These are phyloP conservation scores for Drosophila basisetae DNA, from an alignment of 2,888 invertebrate species.

Conservation along the genomic window DNA sequence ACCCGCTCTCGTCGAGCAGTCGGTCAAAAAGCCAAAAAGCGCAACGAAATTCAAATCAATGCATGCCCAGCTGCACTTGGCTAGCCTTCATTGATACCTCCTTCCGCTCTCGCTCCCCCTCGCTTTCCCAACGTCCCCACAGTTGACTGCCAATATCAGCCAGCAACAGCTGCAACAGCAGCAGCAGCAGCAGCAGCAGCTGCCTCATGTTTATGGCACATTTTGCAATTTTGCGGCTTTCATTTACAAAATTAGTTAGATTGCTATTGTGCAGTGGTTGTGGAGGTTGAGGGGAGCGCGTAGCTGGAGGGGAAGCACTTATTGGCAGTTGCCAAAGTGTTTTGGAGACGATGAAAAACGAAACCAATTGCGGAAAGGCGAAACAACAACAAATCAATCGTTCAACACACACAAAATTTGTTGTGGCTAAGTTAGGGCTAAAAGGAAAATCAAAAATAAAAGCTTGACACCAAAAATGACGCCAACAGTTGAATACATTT, in stretches of 20 bases:
- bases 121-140: not conserved
- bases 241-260: constrained; percentile 75
- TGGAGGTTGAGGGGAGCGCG: not conserved
- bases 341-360: constrained; percentile 53
- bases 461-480: constrained; percentile 20
- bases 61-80: constrained; percentile 74
- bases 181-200: constrained; percentile 51
- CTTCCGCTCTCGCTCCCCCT: not conserved
- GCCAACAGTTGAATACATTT: constrained; percentile 42
- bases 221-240: constrained; percentile 73
- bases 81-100: constrained; percentile 5
- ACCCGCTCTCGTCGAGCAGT: constrained; percentile 45
- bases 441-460: constrained; percentile 17
- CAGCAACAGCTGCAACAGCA: constrained; percentile 11
- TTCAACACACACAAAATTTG: constrained; percentile 32
- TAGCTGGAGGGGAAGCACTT: not conserved
- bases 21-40: constrained; percentile 69
- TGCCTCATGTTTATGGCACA: constrained; percentile 70
- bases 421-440: constrained; percentile 26
- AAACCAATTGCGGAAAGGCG: constrained; percentile 52
- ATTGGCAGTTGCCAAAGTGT: constrained; percentile 52
- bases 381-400: constrained; percentile 61
- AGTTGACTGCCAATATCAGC: constrained; percentile 9
- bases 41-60: constrained; percentile 73
- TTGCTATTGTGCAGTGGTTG: constrained; percentile 24